Evolutionary conservation across 2,113 vertebrate genomes (phyloP).

Genomic region (Phalacrocorax brasilianus): DNA sequence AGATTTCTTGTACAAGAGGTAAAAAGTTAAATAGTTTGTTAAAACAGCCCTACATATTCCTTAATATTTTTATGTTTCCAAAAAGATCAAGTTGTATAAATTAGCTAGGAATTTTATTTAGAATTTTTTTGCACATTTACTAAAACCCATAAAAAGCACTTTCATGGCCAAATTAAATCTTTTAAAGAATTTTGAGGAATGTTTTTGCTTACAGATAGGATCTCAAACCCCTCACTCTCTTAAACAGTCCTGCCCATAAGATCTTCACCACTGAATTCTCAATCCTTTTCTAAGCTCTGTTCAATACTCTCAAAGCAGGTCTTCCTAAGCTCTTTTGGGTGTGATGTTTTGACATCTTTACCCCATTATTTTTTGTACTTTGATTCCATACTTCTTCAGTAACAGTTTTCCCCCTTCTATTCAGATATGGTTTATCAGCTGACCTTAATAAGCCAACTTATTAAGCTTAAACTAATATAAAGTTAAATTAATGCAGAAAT

Average conservation of each 20-base stretch:
- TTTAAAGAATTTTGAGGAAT: background rate
- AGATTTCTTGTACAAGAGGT: background rate
- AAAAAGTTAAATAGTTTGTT: background rate
- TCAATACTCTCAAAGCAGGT: background rate
- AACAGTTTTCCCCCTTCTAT: background rate
- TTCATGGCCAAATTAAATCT: background rate
- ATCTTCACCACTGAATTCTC: background rate
- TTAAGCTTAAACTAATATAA: background rate
- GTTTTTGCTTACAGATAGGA: background rate
- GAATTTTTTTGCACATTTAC: background rate
- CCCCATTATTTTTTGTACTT: background rate
- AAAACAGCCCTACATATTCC: background rate
- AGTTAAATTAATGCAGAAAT: background rate
- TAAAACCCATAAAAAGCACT: background rate
- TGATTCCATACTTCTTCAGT: background rate
- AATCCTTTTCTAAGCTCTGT: background rate
- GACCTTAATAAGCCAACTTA: background rate
- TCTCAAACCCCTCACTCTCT: background rate
- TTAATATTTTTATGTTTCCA: background rate
- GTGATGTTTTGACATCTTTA: background rate
- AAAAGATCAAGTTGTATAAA: background rate
- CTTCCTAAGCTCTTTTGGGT: background rate
- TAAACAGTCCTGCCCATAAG: background rate
- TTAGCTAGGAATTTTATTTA: background rate
- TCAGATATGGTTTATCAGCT: background rate